These are phyloP conservation scores for Anniella stebbinsi DNA, from an alignment of 2,797 vertebrate species.

Conservation along the genomic window DNA sequence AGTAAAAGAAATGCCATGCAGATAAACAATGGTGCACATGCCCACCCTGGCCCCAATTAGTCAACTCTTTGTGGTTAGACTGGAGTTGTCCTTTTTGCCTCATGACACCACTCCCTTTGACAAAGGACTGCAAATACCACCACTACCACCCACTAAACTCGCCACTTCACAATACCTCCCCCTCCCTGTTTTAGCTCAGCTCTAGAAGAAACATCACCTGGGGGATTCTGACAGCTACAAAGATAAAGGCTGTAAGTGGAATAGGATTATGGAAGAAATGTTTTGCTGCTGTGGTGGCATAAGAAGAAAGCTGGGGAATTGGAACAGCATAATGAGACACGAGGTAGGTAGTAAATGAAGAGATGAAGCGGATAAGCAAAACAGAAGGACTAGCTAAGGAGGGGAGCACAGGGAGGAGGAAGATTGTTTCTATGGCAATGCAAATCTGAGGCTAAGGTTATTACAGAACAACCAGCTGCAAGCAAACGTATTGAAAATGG, in stretches of 20 bases:
- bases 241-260: constrained; percentile 37
- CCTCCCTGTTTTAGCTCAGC: background rate
- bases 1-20: background rate
- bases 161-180: background rate
- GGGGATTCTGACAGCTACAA: background rate
- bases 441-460: constrained; percentile 51
- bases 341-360: background rate
- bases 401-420: constrained; percentile 34
- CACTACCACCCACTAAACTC: too few relatives aligned
- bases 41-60: background rate
- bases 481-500: constrained; percentile 62
- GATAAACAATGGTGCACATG: background rate
- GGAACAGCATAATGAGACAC: constrained; percentile 35
- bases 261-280: constrained; percentile 28
- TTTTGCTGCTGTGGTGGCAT: constrained; percentile 8
- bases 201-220: fast-evolving
- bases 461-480: constrained; percentile 41
- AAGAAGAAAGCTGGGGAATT: constrained; percentile 28
- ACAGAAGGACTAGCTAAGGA: constrained; percentile 63
- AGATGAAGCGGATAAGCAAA: constrained; percentile 60
- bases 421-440: constrained; percentile 76
- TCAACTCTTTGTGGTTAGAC: background rate
- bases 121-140: background rate
- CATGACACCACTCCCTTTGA: background rate
- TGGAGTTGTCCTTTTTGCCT: background rate